Evolutionary conservation across 2,888 invertebrate genomes (phyloP).

Genomic region (Mimachlamys varia): DNA sequence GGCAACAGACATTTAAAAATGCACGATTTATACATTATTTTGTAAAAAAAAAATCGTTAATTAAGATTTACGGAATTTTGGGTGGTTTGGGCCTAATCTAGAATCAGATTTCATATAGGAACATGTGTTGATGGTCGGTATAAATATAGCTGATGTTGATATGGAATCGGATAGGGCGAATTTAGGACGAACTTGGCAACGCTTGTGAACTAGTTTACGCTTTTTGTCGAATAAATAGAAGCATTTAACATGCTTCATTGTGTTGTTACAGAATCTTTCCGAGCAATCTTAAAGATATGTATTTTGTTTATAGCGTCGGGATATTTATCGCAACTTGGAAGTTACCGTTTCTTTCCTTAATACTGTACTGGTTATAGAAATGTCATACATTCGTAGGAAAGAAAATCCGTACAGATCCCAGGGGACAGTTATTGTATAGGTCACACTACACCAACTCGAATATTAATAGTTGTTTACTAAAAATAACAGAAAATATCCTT

Average conservation of each 20-base stretch:
- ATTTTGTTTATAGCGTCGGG: no score
- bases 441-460: no score
- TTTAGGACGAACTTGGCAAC: not conserved
- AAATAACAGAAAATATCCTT: no score
- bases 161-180: not conserved
- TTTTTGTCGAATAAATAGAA: not conserved
- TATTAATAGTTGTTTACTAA: no score
- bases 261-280: no score
- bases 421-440: no score
- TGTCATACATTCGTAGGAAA: no score
- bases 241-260: not conserved
- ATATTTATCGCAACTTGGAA: no score
- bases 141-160: not conserved
- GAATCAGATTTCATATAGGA: slow-evolving; percentile 8
- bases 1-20: not conserved
- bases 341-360: no score
- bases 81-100: not conserved
- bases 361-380: no score
- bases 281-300: no score
- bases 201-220: not conserved
- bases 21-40: not conserved
- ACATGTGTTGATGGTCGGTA: not conserved
- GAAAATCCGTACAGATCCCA: no score
- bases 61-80: not conserved
- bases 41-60: not conserved